Percentiles rank a stretch among this genome's conserved stretches.
These are phyloP conservation scores for Drosophila lacertosa DNA, from an alignment of 1,140 invertebrate genomes.

Conservation along the genomic window DNA sequence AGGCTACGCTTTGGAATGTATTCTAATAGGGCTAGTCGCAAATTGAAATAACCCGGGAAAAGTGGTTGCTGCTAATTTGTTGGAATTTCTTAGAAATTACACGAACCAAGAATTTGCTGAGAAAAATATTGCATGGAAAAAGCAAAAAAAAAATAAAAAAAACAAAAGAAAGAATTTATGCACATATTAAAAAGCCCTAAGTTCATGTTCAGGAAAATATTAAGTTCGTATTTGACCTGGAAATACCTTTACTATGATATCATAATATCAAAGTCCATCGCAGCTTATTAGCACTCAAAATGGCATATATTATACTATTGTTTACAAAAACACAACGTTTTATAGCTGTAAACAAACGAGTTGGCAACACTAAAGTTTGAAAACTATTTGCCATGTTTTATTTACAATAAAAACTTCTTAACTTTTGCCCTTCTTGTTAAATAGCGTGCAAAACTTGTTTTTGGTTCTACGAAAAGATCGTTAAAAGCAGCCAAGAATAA, in stretches of 20 bases:
- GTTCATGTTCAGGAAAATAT: too few species aligned
- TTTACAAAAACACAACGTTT: too few species aligned
- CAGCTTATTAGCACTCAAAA: not conserved
- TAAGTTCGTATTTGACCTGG: too few species aligned
- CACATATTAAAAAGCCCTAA: too few species aligned
- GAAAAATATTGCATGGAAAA: constrained; percentile 24
- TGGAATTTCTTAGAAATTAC: constrained; percentile 24
- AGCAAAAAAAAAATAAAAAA: not conserved
- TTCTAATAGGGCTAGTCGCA: constrained; percentile 32
- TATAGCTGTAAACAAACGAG: not conserved
- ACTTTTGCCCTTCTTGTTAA: constrained; percentile 6
- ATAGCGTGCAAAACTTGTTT: constrained; percentile 50
- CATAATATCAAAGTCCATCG: not conserved
- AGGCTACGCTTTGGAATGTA: constrained; percentile 38
- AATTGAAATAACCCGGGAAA: constrained; percentile 54
- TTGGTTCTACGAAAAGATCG: constrained; percentile 22
- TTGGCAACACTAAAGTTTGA: not conserved
- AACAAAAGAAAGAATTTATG: too few species aligned
- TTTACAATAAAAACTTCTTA: constrained; percentile 17
- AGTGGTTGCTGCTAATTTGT: not conserved
- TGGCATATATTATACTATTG: not conserved
- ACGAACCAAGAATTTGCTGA: constrained; percentile 16
- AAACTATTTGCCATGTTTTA: constrained; percentile 2
- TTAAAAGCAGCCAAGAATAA: constrained; percentile 25
- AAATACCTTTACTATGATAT: not conserved